phyloP scores from a whole-genome alignment of 1,140 invertebrate species.

The honey bee (Apis mellifera) region DNA sequence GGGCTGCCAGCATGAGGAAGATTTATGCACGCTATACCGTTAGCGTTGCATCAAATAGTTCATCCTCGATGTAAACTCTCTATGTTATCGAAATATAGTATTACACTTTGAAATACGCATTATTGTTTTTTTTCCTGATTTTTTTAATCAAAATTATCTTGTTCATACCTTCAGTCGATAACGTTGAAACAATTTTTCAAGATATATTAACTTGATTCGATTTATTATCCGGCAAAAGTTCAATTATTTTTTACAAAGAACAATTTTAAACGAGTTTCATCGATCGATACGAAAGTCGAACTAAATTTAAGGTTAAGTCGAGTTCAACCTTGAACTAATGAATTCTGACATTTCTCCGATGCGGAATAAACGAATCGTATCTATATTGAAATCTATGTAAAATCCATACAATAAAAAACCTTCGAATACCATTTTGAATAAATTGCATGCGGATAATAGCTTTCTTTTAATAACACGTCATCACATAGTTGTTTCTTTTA shows the following conservation, averaged over 20 bases:
- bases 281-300: not conserved
- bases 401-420: not conserved
- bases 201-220: too few species aligned
- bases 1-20: conserved; percentile 51
- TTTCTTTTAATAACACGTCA: not conserved
- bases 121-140: not conserved
- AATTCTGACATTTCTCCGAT: not conserved
- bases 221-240: not conserved
- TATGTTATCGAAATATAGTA: conserved; percentile 77
- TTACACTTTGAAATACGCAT: conserved; percentile 67
- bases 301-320: not conserved
- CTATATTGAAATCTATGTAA: not conserved
- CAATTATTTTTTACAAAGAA: not conserved
- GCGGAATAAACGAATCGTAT: not conserved
- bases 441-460: conserved; percentile 7
- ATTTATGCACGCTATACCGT: conserved; percentile 55
- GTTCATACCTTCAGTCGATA: not conserved
- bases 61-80: conserved; percentile 77
- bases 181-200: not conserved
- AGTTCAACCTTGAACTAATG: not conserved
- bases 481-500: conserved; percentile 29
- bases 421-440: not conserved
- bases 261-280: not conserved
- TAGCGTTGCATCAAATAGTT: conserved; percentile 74
- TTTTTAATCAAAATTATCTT: not conserved